Conservation (phyloP, 2,113 vertebrate genomes). For the Scomber japonicus region DNA sequence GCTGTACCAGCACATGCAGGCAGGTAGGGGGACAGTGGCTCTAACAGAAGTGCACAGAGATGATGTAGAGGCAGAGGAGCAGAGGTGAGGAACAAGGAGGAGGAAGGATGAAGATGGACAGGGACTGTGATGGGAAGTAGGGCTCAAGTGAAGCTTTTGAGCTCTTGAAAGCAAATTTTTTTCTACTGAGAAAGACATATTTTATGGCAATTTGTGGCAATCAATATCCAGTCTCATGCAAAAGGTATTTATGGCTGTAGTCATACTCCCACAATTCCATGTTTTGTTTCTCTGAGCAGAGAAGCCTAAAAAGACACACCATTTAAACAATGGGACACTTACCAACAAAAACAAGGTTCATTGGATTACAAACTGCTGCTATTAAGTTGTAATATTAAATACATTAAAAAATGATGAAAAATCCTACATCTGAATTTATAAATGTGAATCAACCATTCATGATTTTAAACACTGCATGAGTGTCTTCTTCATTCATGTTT, state of each 20-base stretch:
- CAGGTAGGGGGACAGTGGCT: conserved; percentile 80
- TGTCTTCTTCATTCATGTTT: background rate
- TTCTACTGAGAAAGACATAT: background rate
- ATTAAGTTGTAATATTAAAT: no score
- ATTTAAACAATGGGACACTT: no score
- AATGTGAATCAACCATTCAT: background rate
- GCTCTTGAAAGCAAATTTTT: conserved; percentile 10
- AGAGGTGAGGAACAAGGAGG: conserved; percentile 40
- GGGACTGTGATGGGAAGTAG: conserved; percentile 20
- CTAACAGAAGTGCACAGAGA: conserved; percentile 40
- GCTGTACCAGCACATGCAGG: conserved; percentile 75
- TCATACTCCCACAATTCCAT: background rate
- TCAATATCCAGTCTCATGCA: background rate
- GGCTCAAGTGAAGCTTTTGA: conserved; percentile 4
- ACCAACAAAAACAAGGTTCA: no score
- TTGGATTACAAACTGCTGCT: no score
- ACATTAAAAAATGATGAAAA: no score
- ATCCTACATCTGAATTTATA: no score
- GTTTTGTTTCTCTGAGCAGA: background rate
- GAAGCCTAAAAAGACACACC: background rate
- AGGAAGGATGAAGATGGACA: conserved; percentile 43
- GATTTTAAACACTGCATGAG: background rate
- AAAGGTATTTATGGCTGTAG: background rate
- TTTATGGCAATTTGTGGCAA: background rate
- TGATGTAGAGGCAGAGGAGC: conserved; percentile 54